These are phyloP conservation scores for Ochotona princeps DNA, from an alignment of 2,113 vertebrate genomes.

Conservation along the genomic window DNA sequence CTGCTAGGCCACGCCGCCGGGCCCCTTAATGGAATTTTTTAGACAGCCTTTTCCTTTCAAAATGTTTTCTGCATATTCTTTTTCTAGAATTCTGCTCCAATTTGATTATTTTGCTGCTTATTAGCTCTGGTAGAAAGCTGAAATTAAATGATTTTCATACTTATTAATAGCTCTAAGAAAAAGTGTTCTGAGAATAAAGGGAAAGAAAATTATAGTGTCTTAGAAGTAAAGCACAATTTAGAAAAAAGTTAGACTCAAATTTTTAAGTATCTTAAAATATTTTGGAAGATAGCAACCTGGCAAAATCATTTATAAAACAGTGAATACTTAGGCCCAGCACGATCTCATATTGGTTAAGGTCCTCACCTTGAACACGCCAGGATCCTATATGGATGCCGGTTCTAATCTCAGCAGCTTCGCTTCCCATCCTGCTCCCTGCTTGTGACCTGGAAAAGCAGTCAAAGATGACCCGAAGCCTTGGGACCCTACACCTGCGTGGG, in stretches of 20 bases:
- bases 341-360: too few relatives aligned
- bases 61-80: background rate
- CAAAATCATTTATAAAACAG: background rate
- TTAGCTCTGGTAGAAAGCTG: constrained; percentile 10
- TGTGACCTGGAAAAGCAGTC: too few relatives aligned
- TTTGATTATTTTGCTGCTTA: constrained; percentile 37
- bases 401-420: too few relatives aligned
- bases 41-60: background rate
- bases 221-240: constrained; percentile 42
- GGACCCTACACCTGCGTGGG: too few relatives aligned
- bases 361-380: too few relatives aligned
- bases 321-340: background rate
- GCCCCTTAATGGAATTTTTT: constrained; percentile 11
- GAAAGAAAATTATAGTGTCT: background rate
- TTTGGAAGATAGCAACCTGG: constrained; percentile 15
- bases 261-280: constrained; percentile 24
- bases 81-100: background rate
- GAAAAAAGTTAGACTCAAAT: constrained; percentile 40
- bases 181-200: background rate
- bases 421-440: too few relatives aligned
- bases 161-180: constrained; percentile 48
- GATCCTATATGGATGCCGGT: too few relatives aligned
- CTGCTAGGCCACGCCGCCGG: background rate
- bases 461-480: too few relatives aligned
- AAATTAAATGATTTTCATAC: constrained; percentile 6